Base-by-base conservation (phyloP, 2,888 invertebrate genomes). In the Linnaemya vulpina region DNA sequence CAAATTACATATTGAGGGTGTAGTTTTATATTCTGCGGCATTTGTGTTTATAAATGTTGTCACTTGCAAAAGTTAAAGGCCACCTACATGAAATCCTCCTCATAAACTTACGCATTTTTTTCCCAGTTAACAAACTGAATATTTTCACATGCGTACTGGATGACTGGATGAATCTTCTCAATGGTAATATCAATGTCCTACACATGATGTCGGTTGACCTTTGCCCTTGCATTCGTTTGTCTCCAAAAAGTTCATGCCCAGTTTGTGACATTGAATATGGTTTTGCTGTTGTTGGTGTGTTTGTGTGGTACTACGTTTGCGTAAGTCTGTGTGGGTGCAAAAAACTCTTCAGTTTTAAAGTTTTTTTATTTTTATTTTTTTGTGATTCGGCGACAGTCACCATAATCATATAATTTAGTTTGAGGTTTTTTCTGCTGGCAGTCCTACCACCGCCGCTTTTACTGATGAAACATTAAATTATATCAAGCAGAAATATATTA, bases 181-280 rank as follows among this genome's bases (percentile, higher is more conserved):
- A 8, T 30, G 51, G 30, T 22, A 55, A 62, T 68, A 63, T 74
- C 84, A 85, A 74, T 77, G 84, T 43, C 74, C 84, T 70, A 49
- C 70, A 68, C 81, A 78, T 81, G 81, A 68, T 81, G 73, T 84
- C 74, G 51, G 62, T 70, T 78, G 85, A 85, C 78, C 85, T 85
- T 85, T 85, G 85, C 63, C 81, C 77, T 75, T 71, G 78, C 58
- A 58, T 25, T 63, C 17, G 65, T 20, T 43, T 74, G 40, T 71
- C 38, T 68, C 46, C 8, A 62, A 17, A 84, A 63, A 81, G 81
- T 84, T 84, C 77, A 84, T 62, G 68, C 43, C 49, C 35, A 13
- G 22, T 49, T 49, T 51, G 11, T 60, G 30, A 17, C 51, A 20
- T 30, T 73, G 58, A 22, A 25, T 68, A n/a, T 7, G 20, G 63